Conservation (phyloP, 1,140 invertebrate genomes). For the Drosophila quadrilineata region DNA sequence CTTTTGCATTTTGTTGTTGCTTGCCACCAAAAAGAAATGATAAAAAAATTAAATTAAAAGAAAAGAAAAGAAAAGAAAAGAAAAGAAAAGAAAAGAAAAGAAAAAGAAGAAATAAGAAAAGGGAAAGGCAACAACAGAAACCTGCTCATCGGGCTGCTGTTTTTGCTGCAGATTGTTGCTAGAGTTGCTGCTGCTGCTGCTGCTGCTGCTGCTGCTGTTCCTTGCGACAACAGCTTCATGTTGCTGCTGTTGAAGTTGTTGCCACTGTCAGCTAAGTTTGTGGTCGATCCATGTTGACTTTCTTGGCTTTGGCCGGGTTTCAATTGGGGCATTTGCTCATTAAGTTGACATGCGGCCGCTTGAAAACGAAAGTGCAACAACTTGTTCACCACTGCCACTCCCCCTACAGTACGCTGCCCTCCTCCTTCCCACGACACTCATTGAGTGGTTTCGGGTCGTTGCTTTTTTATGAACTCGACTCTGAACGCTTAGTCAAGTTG, state of each 20-base stretch:
- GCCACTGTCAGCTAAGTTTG: background rate
- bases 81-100: too few relatives aligned
- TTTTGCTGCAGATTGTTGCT: background rate
- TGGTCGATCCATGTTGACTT: background rate
- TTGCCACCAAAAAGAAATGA: too few relatives aligned
- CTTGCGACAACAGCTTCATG: too few relatives aligned
- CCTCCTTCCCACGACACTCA: background rate
- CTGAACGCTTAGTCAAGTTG: slow-evolving; percentile 52
- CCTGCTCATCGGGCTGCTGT: background rate
- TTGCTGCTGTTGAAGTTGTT: background rate
- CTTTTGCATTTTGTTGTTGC: slow-evolving; percentile 18
- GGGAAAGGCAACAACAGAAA: slow-evolving; percentile 43
- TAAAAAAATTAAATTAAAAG: too few relatives aligned
- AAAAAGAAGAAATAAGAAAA: too few relatives aligned
- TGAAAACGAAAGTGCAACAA: slow-evolving; percentile 30
- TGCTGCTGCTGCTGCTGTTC: background rate
- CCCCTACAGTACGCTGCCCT: background rate
- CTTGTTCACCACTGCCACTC: background rate
- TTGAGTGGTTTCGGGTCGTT: background rate
- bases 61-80: too few relatives aligned
- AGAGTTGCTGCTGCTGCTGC: background rate
- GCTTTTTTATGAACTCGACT: slow-evolving; percentile 42
- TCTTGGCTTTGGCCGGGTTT: too few relatives aligned
- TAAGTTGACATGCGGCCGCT: background rate
- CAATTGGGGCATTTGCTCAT: too few relatives aligned